phyloP scores from a whole-genome alignment of 2,113 vertebrate genomes.

The Crotalus viridis region DNA sequence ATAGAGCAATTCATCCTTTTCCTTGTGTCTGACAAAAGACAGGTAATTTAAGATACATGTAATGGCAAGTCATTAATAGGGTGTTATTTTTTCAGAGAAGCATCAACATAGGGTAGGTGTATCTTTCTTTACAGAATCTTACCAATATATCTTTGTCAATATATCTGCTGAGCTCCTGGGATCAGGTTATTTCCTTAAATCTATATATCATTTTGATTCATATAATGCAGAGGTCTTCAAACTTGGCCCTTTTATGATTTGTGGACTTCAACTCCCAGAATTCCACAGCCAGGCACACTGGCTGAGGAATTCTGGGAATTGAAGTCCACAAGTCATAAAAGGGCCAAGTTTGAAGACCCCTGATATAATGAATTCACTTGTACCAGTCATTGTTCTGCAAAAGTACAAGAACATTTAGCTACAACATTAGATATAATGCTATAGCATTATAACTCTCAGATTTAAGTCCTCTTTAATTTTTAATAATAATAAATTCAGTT shows the following conservation, averaged over 20 bases:
- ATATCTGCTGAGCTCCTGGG: conserved; percentile 22
- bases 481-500: neutral
- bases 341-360: no score
- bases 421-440: neutral
- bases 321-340: no score
- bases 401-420: neutral
- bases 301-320: no score
- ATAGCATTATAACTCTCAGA: neutral
- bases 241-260: no score
- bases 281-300: no score
- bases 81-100: conserved; percentile 42
- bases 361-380: conserved; percentile 22
- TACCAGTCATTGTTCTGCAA: conserved; percentile 14
- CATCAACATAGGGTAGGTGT: conserved; percentile 31
- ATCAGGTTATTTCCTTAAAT: conserved; percentile 42
- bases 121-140: conserved; percentile 33
- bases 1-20: conserved; percentile 55
- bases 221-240: neutral
- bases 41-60: conserved; percentile 48
- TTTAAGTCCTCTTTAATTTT: neutral
- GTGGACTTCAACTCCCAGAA: no score
- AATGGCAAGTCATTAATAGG: conserved; percentile 58
- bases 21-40: conserved; percentile 34
- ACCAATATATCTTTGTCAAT: conserved; percentile 25
- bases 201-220: neutral